A percentile compares a stretch with the other conserved stretches of the same genome.
Conservation (phyloP, 2,888 invertebrate species). For the Linnaemya tessellans region DNA sequence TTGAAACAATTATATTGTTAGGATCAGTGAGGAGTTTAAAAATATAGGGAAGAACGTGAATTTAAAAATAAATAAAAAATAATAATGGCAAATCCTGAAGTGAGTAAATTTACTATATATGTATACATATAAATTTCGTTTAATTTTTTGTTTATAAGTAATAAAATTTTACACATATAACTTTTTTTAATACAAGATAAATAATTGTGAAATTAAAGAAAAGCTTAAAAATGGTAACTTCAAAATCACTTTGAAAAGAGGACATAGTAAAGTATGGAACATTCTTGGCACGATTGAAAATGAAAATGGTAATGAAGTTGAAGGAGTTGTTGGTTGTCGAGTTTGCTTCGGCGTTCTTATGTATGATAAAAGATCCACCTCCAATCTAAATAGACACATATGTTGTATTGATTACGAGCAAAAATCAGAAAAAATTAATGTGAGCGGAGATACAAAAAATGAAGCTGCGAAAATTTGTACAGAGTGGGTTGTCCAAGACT, state of each 20-base stretch:
- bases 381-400: constrained; percentile 28
- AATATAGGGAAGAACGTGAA: neutral
- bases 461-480: constrained; percentile 21
- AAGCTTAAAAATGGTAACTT: constrained; percentile 25
- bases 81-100: neutral
- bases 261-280: constrained; percentile 12
- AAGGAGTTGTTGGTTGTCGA: constrained; percentile 34
- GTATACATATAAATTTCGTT: neutral
- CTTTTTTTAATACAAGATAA: constrained; percentile 17
- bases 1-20: neutral
- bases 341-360: constrained; percentile 18
- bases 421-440: constrained; percentile 14
- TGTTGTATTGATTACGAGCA: constrained; percentile 10
- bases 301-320: constrained; percentile 7
- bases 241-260: constrained; percentile 7
- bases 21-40: neutral
- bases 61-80: constrained; percentile 3
- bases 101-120: constrained; percentile 4
- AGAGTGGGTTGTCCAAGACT: constrained; percentile 5
- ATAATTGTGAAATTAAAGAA: constrained; percentile 32
- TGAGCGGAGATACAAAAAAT: constrained; percentile 25
- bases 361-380: constrained; percentile 31
- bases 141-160: neutral
- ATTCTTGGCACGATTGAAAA: constrained; percentile 1
- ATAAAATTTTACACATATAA: neutral